A percentile compares a stretch with the other conserved stretches of the same genome.
Evolutionary conservation across 2,113 vertebrate species (phyloP).

Genomic region (Menura novaehollandiae): DNA sequence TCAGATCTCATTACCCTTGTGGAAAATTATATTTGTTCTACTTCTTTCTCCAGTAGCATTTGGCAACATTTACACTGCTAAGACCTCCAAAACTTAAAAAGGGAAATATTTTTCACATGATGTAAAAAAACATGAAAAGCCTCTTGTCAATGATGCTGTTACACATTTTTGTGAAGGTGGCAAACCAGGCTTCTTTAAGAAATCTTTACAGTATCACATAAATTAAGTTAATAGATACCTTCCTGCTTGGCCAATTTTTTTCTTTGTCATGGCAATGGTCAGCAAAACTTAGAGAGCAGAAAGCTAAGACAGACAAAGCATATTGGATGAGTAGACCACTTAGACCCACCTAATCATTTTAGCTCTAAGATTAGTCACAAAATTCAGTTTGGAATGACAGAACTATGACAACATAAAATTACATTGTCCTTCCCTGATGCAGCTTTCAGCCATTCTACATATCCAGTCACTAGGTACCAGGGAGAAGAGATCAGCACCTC

Average conservation of each 20-base stretch:
- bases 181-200: background rate
- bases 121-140: background rate
- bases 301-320: background rate
- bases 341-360: background rate
- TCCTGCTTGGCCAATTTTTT: background rate
- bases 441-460: background rate
- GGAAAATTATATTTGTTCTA: conserved; percentile 33
- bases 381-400: background rate
- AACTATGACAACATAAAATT: background rate
- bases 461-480: background rate
- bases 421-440: background rate
- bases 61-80: background rate
- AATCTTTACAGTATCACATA: background rate
- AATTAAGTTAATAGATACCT: background rate
- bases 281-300: background rate
- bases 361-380: background rate
- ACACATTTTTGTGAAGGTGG: background rate
- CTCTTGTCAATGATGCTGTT: background rate
- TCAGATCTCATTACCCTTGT: conserved; percentile 8
- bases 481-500: background rate
- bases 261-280: background rate
- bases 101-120: background rate
- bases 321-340: background rate
- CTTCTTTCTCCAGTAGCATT: conserved; percentile 19
- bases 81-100: background rate